Base-by-base conservation (phyloP, 2,888 invertebrate genomes). In the Beris morrisii region DNA sequence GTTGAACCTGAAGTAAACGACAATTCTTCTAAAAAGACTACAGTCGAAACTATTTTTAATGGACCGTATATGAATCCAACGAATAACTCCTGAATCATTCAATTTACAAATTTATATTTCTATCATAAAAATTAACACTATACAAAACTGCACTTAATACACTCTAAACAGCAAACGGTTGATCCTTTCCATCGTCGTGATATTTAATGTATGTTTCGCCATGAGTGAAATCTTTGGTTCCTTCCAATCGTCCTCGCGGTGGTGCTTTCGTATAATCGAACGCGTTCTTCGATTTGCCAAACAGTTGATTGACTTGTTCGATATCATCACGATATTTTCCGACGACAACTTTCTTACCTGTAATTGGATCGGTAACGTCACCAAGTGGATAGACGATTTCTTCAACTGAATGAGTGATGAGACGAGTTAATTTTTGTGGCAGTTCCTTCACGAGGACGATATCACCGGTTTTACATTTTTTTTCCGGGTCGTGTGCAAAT, bases 291-390 rank as follows among this genome's bases (percentile, higher is more conserved):
- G 84, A 82, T 79, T 87, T 86, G 55, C 93, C 93, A 83, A 87
- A 93, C 31, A 90, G 71, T 75, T 88, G 82, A 70, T 83, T 85
- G 64, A 85, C 82, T 73, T 83, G 84, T 54, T 90, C 88, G 69
- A 92, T 84, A 67, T 90, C 85, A 68, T 92, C 91, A 74, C 93
- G 87, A 75, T 90, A 94, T 74, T 83, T 83, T 69, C 86, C 86
- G 59, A 84, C 88, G 0, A 90, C 87, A 48, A 90, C 88, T 79
- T 90, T 89, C 76, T 91, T 92, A 13, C 90, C 91, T 52, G 91
- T 90, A 30, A 95, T 82, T 2, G 95, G 95, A 80, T 93, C 93
- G n/a, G 88, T 90, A 59, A 93, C 82, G 80, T 95, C 92, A 72
- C 95, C 95, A 72, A 89, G 81, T 2, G 89, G 90, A 79, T 91